Conservation (phyloP, 2,888 invertebrate species). For the Suillia variegata region DNA sequence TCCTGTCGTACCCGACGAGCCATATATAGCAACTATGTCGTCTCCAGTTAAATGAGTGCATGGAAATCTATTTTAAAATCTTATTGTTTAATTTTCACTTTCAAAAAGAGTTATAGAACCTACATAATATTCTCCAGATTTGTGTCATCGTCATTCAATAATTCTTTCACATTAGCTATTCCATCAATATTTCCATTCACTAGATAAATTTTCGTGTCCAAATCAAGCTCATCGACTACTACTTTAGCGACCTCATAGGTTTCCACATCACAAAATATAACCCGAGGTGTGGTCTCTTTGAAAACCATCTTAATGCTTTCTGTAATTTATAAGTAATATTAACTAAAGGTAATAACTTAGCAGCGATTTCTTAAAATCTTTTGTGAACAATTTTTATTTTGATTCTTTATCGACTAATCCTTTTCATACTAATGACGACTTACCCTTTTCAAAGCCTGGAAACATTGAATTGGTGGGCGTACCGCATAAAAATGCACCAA, state of each 20-base stretch:
- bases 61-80: slow-evolving; percentile 30
- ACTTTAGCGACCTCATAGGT: slow-evolving; percentile 39
- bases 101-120: slow-evolving; percentile 15
- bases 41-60: slow-evolving; percentile 38
- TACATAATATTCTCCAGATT: slow-evolving; percentile 14
- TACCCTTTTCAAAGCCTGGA: slow-evolving; percentile 44
- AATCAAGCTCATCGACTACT: slow-evolving; percentile 36
- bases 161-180: slow-evolving; percentile 36
- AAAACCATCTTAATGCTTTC: slow-evolving; percentile 47
- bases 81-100: slow-evolving; percentile 21
- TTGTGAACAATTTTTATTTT: too few species aligned
- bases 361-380: too few species aligned
- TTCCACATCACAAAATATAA: slow-evolving; percentile 53
- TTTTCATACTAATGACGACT: too few species aligned
- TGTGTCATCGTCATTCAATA: slow-evolving; percentile 33
- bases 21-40: slow-evolving; percentile 50
- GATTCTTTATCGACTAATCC: too few species aligned
- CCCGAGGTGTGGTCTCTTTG: slow-evolving; percentile 47
- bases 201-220: slow-evolving; percentile 40
- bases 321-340: slow-evolving; percentile 29
- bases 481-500: slow-evolving; percentile 47
- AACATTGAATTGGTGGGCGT: slow-evolving; percentile 47
- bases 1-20: slow-evolving; percentile 56
- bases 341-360: too few species aligned
- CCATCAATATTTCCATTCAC: slow-evolving; percentile 44